phyloP scores from a whole-genome alignment of 2,113 vertebrate genomes.

The Poeciliopsis turrubarensis region DNA sequence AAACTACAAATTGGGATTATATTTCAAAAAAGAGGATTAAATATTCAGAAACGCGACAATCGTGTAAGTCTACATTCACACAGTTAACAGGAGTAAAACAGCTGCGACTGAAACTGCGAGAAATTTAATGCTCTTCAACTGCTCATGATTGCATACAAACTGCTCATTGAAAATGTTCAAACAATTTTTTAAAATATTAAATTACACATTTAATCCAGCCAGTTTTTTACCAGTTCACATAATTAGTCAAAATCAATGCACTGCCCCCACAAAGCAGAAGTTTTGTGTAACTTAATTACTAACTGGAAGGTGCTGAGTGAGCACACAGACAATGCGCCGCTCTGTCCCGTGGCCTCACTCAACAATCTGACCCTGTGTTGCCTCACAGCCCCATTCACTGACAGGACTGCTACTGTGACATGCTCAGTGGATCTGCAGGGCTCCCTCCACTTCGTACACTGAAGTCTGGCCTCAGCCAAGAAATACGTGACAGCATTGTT shows the following conservation, averaged over 20 bases:
- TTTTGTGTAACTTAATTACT: slow-evolving; percentile 35
- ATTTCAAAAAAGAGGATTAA: slow-evolving; percentile 2
- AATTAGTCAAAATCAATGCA: slow-evolving; percentile 13
- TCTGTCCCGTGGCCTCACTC: slow-evolving; percentile 46
- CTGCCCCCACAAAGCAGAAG: slow-evolving; percentile 28
- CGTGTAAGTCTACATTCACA: not conserved
- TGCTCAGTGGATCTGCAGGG: slow-evolving; percentile 46
- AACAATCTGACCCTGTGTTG: slow-evolving; percentile 67
- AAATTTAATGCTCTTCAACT: not conserved
- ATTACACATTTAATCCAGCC: not conserved
- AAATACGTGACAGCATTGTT: slow-evolving; percentile 57
- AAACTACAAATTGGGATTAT: not conserved
- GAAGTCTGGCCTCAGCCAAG: slow-evolving; percentile 38
- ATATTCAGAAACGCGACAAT: not conserved
- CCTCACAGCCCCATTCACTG: slow-evolving; percentile 46
- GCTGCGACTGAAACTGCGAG: not conserved
- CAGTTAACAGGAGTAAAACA: not conserved
- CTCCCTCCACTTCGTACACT: slow-evolving; percentile 52
- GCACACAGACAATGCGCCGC: slow-evolving; percentile 52
- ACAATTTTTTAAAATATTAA: not conserved
- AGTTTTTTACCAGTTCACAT: slow-evolving; percentile 32
- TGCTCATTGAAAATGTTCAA: not conserved
- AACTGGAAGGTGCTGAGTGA: slow-evolving; percentile 69
- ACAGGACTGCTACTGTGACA: slow-evolving; percentile 55
- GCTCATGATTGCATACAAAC: not conserved